These are phyloP conservation scores for Linnaemya vulpina DNA, from an alignment of 2,888 invertebrate genomes.

Conservation along the genomic window DNA sequence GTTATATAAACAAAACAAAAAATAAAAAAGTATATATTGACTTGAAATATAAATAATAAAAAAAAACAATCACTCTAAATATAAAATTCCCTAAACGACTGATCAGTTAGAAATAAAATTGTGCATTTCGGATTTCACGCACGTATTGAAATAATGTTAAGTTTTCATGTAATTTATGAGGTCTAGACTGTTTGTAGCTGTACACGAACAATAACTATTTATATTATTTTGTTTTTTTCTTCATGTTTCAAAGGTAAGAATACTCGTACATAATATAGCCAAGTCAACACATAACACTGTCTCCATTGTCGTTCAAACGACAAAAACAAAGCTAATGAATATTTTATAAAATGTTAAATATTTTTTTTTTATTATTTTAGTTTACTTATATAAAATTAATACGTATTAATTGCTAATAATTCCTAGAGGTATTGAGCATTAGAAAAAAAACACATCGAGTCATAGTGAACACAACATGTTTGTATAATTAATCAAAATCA, in stretches of 20 bases:
- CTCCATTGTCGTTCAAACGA: conserved; percentile 30
- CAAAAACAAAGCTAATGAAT: conserved; percentile 32
- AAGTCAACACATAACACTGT: conserved; percentile 47
- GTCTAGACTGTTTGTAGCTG: conserved; percentile 64
- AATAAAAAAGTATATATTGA: too few relatives aligned
- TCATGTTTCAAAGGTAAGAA: conserved; percentile 28
- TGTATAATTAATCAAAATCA: conserved; percentile 47
- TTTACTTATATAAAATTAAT: conserved; percentile 34
- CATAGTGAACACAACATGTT: conserved; percentile 47
- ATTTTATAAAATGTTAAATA: conserved; percentile 34
- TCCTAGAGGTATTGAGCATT: conserved; percentile 42
- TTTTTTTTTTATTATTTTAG: not conserved
- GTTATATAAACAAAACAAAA: not conserved
- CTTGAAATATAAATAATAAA: too few relatives aligned
- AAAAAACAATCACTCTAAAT: conserved; percentile 10
- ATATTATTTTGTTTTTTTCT: conserved; percentile 16
- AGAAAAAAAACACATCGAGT: conserved; percentile 30
- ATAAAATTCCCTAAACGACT: conserved; percentile 46
- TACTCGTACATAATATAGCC: not conserved
- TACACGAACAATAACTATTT: conserved; percentile 39
- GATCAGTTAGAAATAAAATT: conserved; percentile 54
- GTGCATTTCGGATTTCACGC: conserved; percentile 49
- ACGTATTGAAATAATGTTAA: conserved; percentile 63
- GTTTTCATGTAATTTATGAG: conserved; percentile 70
- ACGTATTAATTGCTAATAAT: conserved; percentile 51